phyloP scores from a whole-genome alignment of 35 echinoderm and acorn worm genomes.

The Acanthaster planci region DNA sequence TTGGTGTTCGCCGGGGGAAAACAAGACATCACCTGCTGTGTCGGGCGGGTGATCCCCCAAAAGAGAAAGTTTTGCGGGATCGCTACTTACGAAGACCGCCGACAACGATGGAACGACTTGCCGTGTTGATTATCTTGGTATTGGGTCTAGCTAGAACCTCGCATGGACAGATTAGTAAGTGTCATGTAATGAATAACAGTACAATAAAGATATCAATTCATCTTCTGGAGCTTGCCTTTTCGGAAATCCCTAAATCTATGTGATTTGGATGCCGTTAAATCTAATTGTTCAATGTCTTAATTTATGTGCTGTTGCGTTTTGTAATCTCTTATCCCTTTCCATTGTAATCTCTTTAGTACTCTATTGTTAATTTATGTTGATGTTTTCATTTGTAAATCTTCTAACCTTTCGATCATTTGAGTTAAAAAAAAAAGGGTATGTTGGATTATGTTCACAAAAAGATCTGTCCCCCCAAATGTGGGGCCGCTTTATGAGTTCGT shows the following conservation, averaged over 20 bases:
- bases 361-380: too few relatives aligned
- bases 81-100: background rate
- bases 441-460: too few relatives aligned
- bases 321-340: too few relatives aligned
- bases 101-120: conserved; percentile 1
- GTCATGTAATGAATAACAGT: too few relatives aligned
- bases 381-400: too few relatives aligned
- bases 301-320: background rate
- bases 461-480: too few relatives aligned
- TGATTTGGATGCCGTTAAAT: background rate
- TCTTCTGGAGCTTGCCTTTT: background rate
- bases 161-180: background rate
- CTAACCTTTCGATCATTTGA: too few relatives aligned
- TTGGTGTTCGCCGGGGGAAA: background rate
- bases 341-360: too few relatives aligned
- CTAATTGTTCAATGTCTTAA: background rate
- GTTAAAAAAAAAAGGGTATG: too few relatives aligned
- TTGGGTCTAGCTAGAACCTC: background rate
- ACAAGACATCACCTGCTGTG: background rate
- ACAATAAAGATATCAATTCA: too few relatives aligned
- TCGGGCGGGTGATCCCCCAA: background rate
- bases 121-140: background rate
- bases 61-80: too few relatives aligned
- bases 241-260: background rate
- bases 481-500: too few relatives aligned